phyloP scores from a whole-genome alignment of 2,888 invertebrate species.

The Brachyptera risi region DNA sequence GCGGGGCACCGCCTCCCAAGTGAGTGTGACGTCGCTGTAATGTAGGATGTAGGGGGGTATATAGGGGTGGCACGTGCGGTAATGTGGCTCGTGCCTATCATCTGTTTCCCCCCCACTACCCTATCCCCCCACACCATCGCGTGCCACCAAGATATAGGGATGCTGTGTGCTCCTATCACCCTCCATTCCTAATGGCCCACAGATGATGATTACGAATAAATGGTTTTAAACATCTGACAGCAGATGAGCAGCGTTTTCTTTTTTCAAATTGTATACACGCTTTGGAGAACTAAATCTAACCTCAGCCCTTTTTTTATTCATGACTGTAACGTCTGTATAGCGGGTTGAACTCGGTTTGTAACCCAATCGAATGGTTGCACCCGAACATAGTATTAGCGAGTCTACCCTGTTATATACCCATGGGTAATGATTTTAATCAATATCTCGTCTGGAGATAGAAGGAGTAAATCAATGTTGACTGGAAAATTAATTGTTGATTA shows the following conservation, averaged over 20 bases:
- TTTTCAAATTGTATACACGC: too few relatives aligned
- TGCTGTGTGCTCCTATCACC: background rate
- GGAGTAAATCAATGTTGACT: too few relatives aligned
- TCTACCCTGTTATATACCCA: too few relatives aligned
- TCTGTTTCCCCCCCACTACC: background rate
- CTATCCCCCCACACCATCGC: too few relatives aligned
- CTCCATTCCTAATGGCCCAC: conserved; percentile 9
- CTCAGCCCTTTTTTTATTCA: background rate
- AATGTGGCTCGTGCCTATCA: background rate
- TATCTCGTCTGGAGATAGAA: too few relatives aligned
- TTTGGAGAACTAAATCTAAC: background rate
- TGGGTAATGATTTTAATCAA: too few relatives aligned
- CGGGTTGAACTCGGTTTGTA: too few relatives aligned
- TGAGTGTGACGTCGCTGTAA: conserved; percentile 9
- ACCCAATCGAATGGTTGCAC: too few relatives aligned
- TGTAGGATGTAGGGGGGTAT: background rate
- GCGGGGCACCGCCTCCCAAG: background rate
- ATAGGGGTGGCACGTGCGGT: conserved; percentile 1
- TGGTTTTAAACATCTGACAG: conserved; percentile 18
- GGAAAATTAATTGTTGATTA: too few relatives aligned
- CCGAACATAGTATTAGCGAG: too few relatives aligned
- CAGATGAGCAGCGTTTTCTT: background rate
- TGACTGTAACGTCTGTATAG: background rate
- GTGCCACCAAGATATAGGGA: too few relatives aligned
- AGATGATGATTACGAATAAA: conserved; percentile 19